Evolutionary conservation across 30 jellyfish, hydroid and myxozoan species (phyloP).

Genomic region (Turritopsis dohrnii): DNA sequence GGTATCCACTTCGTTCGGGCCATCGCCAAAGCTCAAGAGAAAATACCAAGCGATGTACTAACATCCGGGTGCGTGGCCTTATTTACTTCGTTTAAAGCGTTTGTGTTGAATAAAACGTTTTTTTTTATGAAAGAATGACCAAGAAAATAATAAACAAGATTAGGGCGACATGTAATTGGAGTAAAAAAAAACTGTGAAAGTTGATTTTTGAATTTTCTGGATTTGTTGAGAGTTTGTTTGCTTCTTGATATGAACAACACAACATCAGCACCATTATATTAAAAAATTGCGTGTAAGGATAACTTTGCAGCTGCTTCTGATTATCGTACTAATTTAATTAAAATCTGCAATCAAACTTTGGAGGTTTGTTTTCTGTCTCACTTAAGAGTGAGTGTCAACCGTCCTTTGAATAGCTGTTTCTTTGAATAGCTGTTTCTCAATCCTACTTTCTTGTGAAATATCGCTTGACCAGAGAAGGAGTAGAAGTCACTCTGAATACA

Average conservation of each 20-base stretch:
- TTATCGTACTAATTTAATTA: not conserved
- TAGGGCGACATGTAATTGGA: too few relatives aligned
- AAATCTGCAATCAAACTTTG: not conserved
- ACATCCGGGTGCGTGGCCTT: conserved; percentile 25
- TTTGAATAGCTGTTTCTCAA: too few relatives aligned
- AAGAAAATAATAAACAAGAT: too few relatives aligned
- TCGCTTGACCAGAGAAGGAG: not conserved
- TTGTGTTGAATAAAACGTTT: too few relatives aligned
- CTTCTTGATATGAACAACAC: too few relatives aligned
- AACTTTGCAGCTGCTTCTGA: not conserved
- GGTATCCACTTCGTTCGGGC: conserved; percentile 31
- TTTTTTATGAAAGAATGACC: too few relatives aligned
- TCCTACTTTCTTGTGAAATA: not conserved
- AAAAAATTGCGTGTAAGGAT: not conserved
- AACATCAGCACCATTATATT: not conserved
- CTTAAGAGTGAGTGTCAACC: too few relatives aligned
- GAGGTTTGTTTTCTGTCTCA: not conserved
- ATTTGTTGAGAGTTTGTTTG: too few relatives aligned
- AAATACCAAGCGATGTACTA: conserved; percentile 20
- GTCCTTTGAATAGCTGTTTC: too few relatives aligned
- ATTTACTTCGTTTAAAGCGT: too few relatives aligned
- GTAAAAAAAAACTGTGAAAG: too few relatives aligned
- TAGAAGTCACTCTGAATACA: not conserved
- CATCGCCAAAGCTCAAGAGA: not conserved
- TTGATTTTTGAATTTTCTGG: too few relatives aligned